Evolutionary conservation across 1,140 invertebrate genomes (phyloP), one percentile per base, ranked within the genome.

Genomic region (Dendrolimus punctatus): DNA sequence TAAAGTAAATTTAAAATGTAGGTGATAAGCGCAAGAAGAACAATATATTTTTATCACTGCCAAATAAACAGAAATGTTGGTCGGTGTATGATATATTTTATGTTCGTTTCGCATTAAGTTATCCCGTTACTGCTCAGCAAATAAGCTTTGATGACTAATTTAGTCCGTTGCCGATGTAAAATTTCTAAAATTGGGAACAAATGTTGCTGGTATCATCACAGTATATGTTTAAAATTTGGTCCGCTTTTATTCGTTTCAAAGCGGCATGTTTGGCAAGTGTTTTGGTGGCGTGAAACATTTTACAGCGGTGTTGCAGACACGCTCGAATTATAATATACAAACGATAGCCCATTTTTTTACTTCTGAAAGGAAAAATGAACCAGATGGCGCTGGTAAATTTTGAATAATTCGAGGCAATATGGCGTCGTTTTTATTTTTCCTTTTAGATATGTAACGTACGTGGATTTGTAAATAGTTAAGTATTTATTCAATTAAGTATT

Each of bases 41-140:
- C 45, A 66, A 73, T 77, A 81, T 83, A 82, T 80, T 85, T 81
- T 81, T 81, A 71, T 80, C 79, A 85, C 77, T 82, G 80, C 80
- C 79, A 78, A 64, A 72, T 76, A 73, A 70, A 76, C 62, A 60
- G 77, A 76, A 57, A 49, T 64, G 51, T 68, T 49, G 61, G 60
- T 57, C 57, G 45, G 53, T 63, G 58, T 59, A 50, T 23, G 61
- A 51, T 44, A 57, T 54, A 58, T 52, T 51, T 49, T 44, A 48
- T 49, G 51, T 40, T 43, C 49, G 55, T 60, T 57, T 48, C 47
- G 49, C 46, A 44, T 41, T 53, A 53, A 50, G 49, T 57, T 54
- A 58, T 59, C 61, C 40, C 58, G 61, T 53, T 60, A 57, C 68
- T 74, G 67, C 64, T 71, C 68, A 69, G 62, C 59, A 49, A 55